Conservation (phyloP, 2,113 vertebrate genomes). For the Rhombomys opimus region DNA sequence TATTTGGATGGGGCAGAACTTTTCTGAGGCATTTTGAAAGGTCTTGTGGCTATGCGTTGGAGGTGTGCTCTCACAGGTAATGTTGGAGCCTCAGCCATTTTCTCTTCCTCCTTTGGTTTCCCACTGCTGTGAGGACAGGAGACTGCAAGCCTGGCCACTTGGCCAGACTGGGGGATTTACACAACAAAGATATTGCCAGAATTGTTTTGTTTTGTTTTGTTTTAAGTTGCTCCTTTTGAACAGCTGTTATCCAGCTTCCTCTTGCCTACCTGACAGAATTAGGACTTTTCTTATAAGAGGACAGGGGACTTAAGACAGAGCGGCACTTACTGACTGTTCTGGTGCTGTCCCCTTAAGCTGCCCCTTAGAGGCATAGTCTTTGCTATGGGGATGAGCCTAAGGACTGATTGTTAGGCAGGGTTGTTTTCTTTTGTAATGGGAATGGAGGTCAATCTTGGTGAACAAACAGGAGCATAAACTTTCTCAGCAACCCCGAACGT, state of each 20-base stretch:
- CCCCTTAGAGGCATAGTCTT: not conserved
- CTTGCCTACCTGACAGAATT: not conserved
- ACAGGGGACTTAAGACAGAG: not conserved
- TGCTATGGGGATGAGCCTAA: not conserved
- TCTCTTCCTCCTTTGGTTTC: not conserved
- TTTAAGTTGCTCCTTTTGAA: not conserved
- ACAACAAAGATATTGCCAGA: not conserved
- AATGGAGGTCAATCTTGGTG: not conserved
- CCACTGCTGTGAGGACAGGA: not conserved
- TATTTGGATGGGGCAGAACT: not conserved
- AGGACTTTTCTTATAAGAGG: not conserved
- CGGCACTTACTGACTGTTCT: not conserved
- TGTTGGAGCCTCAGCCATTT: not conserved
- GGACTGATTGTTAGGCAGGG: not conserved
- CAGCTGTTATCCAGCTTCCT: not conserved
- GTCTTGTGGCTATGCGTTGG: not conserved
- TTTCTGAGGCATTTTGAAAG: not conserved
- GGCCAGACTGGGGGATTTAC: not conserved
- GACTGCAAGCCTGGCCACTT: not conserved
- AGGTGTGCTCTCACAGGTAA: rapidly evolving
- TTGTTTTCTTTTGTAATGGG: not conserved
- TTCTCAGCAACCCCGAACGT: not conserved
- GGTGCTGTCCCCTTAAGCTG: not conserved
- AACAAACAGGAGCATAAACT: not conserved
- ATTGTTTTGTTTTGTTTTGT: not conserved